Conservation (phyloP, 2,888 invertebrate genomes). For the Parnassius orleans region DNA sequence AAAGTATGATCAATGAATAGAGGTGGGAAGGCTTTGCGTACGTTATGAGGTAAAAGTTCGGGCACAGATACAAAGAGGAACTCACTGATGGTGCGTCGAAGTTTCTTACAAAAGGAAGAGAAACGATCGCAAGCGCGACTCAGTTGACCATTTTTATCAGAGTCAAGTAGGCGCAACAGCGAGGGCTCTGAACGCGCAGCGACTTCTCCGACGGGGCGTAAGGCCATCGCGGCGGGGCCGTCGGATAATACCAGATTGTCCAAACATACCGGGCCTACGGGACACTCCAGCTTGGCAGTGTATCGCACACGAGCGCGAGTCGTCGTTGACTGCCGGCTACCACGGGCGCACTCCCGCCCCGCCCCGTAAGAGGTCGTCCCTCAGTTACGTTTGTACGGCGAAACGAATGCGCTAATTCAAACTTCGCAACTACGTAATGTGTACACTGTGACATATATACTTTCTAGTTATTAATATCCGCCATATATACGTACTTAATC, state of each 20-base stretch:
- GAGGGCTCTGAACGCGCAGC: conserved; percentile 69
- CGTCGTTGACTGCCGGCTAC: conserved; percentile 64
- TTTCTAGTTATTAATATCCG: conserved; percentile 24
- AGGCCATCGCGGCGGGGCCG: conserved; percentile 52
- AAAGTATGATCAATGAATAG: conserved; percentile 21
- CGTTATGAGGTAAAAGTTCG: conserved; percentile 11
- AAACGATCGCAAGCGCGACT: conserved; percentile 72
- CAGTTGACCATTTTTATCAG: conserved; percentile 67
- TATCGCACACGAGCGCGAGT: conserved; percentile 72
- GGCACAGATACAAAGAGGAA: conserved; percentile 33
- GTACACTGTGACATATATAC: conserved; percentile 22
- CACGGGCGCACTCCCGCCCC: conserved; percentile 45
- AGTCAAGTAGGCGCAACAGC: conserved; percentile 67
- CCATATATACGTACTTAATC: conserved; percentile 2
- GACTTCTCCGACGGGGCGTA: conserved; percentile 68
- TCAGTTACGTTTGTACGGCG: conserved; percentile 38
- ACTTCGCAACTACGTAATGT: conserved; percentile 45
- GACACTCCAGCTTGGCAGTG: conserved; percentile 74
- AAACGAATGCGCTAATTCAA: conserved; percentile 59
- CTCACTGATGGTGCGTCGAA: conserved; percentile 77
- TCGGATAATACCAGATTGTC: conserved; percentile 74
- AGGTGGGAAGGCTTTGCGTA: conserved; percentile 15
- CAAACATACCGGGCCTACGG: conserved; percentile 76
- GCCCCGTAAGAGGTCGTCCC: conserved; percentile 48
- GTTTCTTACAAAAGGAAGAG: conserved; percentile 74